Conservation (phyloP, 1,140 invertebrate genomes). For the Megathymus violae region DNA sequence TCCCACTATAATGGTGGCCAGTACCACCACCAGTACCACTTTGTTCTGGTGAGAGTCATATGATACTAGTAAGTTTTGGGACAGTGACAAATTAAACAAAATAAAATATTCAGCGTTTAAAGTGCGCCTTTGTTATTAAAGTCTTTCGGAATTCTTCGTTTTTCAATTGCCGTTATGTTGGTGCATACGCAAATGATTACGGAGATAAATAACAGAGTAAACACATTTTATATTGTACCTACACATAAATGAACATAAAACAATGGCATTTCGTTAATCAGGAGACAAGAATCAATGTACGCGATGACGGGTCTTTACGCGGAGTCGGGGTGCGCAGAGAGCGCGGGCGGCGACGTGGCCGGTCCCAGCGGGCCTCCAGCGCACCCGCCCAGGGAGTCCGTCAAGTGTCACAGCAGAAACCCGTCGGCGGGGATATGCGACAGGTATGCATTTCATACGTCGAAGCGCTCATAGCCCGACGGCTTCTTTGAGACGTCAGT, state of each 20-base stretch:
- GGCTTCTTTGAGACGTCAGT: not conserved
- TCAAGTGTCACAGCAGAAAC: conserved; percentile 91
- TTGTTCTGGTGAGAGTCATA: too few species aligned
- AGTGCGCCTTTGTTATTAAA: too few species aligned
- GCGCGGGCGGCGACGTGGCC: conserved; percentile 72
- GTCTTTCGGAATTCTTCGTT: too few species aligned
- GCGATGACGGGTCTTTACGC: conserved; percentile 93
- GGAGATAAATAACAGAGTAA: too few species aligned
- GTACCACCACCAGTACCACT: too few species aligned
- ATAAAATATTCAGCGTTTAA: too few species aligned
- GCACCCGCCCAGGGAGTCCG: conserved; percentile 69
- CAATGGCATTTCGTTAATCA: conserved; percentile 46
- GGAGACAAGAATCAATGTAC: conserved; percentile 93
- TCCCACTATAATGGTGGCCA: too few species aligned
- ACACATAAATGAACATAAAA: not conserved
- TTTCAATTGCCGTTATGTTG: too few species aligned
- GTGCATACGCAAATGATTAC: too few species aligned
- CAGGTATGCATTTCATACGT: conserved; percentile 75
- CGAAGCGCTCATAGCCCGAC: not conserved
- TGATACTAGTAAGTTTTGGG: too few species aligned
- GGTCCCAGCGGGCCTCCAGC: conserved; percentile 70
- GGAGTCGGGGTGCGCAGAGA: conserved; percentile 85
- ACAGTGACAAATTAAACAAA: too few species aligned
- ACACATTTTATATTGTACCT: too few species aligned
- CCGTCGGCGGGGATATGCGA: conserved; percentile 88